A percentile compares a stretch with the other conserved stretches of the same genome.
These are phyloP conservation scores for Myopa tessellatipennis DNA, from an alignment of 2,888 invertebrate genomes.

Conservation along the genomic window DNA sequence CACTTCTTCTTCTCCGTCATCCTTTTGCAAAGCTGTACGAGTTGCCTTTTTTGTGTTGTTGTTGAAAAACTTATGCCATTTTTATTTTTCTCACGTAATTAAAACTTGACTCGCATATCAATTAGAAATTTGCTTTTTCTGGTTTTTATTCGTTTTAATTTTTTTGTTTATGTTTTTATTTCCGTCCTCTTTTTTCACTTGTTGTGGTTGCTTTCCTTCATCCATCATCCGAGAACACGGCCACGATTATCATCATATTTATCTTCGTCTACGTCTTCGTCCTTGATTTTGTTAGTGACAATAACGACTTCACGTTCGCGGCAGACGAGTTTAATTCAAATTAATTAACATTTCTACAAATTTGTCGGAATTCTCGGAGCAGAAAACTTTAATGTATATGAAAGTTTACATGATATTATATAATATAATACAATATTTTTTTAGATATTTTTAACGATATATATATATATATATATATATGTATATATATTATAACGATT, in stretches of 20 bases:
- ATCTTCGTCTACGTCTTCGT: constrained; percentile 8
- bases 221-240: constrained; percentile 9
- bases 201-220: not conserved
- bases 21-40: constrained; percentile 14
- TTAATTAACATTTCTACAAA: constrained; percentile 13
- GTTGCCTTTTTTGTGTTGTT: constrained; percentile 26
- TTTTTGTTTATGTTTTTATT: constrained; percentile 5
- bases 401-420: no score
- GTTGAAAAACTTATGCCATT: constrained; percentile 32
- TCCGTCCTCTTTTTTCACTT: not conserved
- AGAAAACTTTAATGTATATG: no score
- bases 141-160: not conserved
- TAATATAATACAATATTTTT: no score
- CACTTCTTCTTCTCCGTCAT: not conserved
- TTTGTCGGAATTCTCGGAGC: no score
- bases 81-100: constrained; percentile 62
- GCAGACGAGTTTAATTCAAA: constrained; percentile 12
- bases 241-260: constrained; percentile 24
- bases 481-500: no score
- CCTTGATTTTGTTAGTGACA: not conserved
- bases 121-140: constrained; percentile 59
- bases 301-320: constrained; percentile 15
- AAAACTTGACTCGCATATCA: constrained; percentile 67
- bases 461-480: no score
- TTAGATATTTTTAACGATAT: no score